A percentile compares a stretch with the other conserved stretches of the same genome.
Conservation (phyloP, 2,888 invertebrate species). For the Acrocera orbiculus region DNA sequence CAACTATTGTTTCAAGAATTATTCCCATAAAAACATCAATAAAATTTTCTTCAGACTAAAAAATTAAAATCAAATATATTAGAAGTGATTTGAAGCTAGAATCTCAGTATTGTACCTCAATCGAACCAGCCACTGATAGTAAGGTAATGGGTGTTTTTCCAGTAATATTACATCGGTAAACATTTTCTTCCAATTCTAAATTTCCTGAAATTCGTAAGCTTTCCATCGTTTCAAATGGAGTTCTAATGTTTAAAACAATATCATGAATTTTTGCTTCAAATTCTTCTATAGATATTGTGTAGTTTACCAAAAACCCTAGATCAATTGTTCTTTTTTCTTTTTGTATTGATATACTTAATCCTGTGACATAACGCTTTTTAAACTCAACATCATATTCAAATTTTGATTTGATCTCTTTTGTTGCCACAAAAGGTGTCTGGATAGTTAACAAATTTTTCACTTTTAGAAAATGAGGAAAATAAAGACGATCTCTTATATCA, state of each 20-base stretch:
- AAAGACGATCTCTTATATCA: conserved; percentile 38
- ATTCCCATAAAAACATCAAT: conserved; percentile 42
- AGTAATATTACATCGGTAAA: conserved; percentile 35
- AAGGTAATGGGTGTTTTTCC: conserved; percentile 34
- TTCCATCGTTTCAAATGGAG: conserved; percentile 36
- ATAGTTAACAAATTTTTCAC: conserved; percentile 37
- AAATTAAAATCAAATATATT: background rate
- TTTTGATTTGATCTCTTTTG: conserved; percentile 33
- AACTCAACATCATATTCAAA: conserved; percentile 34
- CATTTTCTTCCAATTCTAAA: conserved; percentile 34
- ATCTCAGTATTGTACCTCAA: too few relatives aligned
- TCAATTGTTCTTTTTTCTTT: conserved; percentile 22
- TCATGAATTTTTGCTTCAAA: conserved; percentile 31
- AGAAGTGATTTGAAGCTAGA: background rate
- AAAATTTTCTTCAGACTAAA: conserved; percentile 43
- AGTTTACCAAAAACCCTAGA: conserved; percentile 35
- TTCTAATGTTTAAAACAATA: conserved; percentile 34
- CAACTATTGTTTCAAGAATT: conserved; percentile 42
- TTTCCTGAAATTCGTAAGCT: conserved; percentile 31
- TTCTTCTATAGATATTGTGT: conserved; percentile 30
- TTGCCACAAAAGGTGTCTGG: conserved; percentile 35
- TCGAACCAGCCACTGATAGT: conserved; percentile 34
- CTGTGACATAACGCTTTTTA: conserved; percentile 32
- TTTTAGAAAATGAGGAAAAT: conserved; percentile 33
- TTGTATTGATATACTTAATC: conserved; percentile 32